These are phyloP conservation scores for Plecotus auritus DNA, from an alignment of 2,113 vertebrate species.

Conservation along the genomic window DNA sequence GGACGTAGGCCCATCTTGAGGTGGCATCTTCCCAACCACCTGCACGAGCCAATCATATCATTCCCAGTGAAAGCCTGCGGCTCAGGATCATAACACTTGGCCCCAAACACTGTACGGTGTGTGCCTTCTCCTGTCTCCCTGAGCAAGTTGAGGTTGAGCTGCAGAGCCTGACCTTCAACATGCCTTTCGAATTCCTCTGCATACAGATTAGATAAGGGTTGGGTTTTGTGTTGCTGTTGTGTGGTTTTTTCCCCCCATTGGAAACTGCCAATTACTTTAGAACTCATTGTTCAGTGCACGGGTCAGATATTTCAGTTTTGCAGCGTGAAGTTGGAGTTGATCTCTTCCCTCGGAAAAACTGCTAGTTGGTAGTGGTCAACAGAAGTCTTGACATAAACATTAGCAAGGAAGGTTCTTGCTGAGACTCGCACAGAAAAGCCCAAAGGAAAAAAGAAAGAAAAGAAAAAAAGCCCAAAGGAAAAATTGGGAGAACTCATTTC, in stretches of 20 bases:
- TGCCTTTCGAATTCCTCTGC: not conserved
- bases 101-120: not conserved
- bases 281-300: not conserved
- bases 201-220: not conserved
- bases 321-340: not conserved
- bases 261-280: not conserved
- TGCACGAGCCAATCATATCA: not conserved
- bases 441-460: not conserved
- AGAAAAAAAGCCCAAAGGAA: not conserved
- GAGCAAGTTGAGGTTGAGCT: not conserved
- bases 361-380: not conserved
- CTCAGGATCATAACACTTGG: constrained; percentile 44
- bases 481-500: not conserved
- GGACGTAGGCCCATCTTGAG: not conserved
- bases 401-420: not conserved
- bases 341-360: not conserved
- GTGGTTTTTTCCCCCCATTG: not conserved
- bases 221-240: not conserved
- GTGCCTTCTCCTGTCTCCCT: constrained; percentile 27
- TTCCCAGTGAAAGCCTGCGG: not conserved
- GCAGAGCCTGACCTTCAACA: not conserved
- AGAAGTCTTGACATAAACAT: not conserved
- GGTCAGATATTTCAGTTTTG: not conserved
- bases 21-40: not conserved
- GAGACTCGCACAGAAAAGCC: not conserved